These are phyloP conservation scores for Mythimna albipuncta DNA, from an alignment of 2,888 invertebrate species.

Conservation along the genomic window DNA sequence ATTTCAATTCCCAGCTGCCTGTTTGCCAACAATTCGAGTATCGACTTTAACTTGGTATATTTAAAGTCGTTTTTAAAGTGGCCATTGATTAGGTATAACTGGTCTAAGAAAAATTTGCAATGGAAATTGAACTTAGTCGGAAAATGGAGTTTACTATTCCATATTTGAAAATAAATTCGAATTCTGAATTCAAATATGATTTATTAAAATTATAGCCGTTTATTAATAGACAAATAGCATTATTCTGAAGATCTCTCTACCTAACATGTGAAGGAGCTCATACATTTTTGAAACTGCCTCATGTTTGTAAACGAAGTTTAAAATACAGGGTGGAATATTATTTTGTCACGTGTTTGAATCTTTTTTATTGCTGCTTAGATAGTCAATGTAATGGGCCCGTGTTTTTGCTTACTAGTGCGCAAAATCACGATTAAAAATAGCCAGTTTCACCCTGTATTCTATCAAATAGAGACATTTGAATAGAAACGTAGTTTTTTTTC, in stretches of 20 bases:
- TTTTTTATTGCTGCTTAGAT: slow-evolving; percentile 2
- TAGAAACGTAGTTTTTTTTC: background rate
- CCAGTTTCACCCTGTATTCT: slow-evolving; percentile 2
- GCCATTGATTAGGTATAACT: background rate
- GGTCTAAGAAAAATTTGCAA: background rate
- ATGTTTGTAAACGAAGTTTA: slow-evolving; percentile 21
- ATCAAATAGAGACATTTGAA: background rate
- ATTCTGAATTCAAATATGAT: background rate
- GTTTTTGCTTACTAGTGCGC: background rate
- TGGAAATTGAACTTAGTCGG: background rate
- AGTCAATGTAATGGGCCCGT: background rate
- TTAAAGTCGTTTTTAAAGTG: background rate
- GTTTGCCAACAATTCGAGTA: background rate
- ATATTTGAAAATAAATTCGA: background rate
- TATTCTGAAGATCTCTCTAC: slow-evolving; percentile 41
- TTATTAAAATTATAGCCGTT: background rate
- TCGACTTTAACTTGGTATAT: background rate
- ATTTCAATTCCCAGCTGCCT: background rate
- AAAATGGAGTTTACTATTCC: background rate
- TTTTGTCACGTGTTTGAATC: background rate
- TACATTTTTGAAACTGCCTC: slow-evolving; percentile 12
- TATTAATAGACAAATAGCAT: slow-evolving; percentile 17
- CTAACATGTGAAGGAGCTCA: slow-evolving; percentile 28
- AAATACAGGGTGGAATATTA: slow-evolving; percentile 16
- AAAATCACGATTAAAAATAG: background rate